phyloP scores from a whole-genome alignment of 2,888 invertebrate species.

The Drosophila niveifrons region DNA sequence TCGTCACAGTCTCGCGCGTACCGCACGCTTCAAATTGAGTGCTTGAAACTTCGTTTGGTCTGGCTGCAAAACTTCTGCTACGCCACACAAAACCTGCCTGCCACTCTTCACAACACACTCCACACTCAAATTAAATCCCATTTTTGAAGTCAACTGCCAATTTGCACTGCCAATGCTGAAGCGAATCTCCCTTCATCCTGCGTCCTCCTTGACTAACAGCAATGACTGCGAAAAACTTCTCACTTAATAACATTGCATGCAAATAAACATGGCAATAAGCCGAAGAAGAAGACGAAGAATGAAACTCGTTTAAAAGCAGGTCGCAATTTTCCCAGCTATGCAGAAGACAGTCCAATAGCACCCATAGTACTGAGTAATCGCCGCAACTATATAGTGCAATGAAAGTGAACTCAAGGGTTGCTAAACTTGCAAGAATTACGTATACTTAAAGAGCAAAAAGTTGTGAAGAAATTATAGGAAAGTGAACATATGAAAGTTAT shows the following conservation, averaged over 20 bases:
- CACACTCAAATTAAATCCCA: slow-evolving; percentile 72
- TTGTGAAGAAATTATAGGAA: neutral
- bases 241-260: slow-evolving; percentile 70
- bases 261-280: slow-evolving; percentile 67
- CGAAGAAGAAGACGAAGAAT: slow-evolving; percentile 30
- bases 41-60: slow-evolving; percentile 63
- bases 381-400: neutral
- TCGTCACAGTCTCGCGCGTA: slow-evolving; percentile 69
- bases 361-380: neutral
- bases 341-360: slow-evolving; percentile 21
- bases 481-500: too few species aligned
- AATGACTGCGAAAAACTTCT: slow-evolving; percentile 37
- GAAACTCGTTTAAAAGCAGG: slow-evolving; percentile 62
- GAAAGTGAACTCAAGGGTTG: slow-evolving; percentile 4
- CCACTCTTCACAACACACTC: slow-evolving; percentile 19
- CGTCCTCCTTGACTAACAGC: neutral
- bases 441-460: neutral
- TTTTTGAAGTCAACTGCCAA: slow-evolving; percentile 77
- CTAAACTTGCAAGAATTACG: neutral
- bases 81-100: slow-evolving; percentile 1
- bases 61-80: slow-evolving; percentile 35
- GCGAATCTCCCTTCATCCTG: neutral
- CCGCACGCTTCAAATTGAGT: slow-evolving; percentile 70
- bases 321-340: slow-evolving; percentile 36
- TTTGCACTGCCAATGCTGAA: slow-evolving; percentile 50